Conservation (phyloP, 2,888 invertebrate species). For the Griposia aprilina region DNA sequence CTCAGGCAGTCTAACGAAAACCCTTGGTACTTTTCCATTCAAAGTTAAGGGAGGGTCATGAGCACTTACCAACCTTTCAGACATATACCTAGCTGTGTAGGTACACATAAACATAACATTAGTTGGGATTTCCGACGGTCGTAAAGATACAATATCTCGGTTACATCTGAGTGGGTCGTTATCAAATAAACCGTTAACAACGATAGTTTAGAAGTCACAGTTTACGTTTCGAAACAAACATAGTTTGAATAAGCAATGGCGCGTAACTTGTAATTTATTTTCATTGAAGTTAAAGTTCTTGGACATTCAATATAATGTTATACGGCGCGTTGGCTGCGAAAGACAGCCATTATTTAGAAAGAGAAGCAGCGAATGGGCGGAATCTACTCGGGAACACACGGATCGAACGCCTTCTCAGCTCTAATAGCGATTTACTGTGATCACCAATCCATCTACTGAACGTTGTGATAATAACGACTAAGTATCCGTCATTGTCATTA, state of each 20-base stretch:
- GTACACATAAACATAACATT: slow-evolving; percentile 42
- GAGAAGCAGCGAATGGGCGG: slow-evolving; percentile 64
- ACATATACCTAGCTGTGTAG: slow-evolving; percentile 21
- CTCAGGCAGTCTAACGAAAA: slow-evolving; percentile 46
- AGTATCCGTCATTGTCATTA: slow-evolving; percentile 14
- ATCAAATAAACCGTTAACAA: slow-evolving; percentile 48
- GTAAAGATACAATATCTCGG: slow-evolving; percentile 53
- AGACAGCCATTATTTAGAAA: slow-evolving; percentile 61
- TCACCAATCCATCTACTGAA: slow-evolving; percentile 43
- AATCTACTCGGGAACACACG: slow-evolving; percentile 33
- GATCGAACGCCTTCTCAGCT: slow-evolving; percentile 49
- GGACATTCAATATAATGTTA: slow-evolving; percentile 45
- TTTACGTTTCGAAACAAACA: slow-evolving; percentile 17
- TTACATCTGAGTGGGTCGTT: slow-evolving; percentile 41
- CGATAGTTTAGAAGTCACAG: slow-evolving; percentile 15
- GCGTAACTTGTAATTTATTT: slow-evolving; percentile 46
- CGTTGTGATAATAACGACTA: slow-evolving; percentile 23
- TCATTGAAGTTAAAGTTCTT: slow-evolving; percentile 36
- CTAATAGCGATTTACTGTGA: slow-evolving; percentile 50
- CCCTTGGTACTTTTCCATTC: slow-evolving; percentile 54
- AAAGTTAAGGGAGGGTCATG: slow-evolving; percentile 52
- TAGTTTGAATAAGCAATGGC: slow-evolving; percentile 25
- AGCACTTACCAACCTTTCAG: slow-evolving; percentile 52
- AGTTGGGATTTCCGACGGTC: slow-evolving; percentile 52
- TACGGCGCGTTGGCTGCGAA: slow-evolving; percentile 47